Percentiles rank a stretch among this genome's conserved stretches.
phyloP scores from a whole-genome alignment of 2,888 invertebrate species.

The Achlya flavicornis region DNA sequence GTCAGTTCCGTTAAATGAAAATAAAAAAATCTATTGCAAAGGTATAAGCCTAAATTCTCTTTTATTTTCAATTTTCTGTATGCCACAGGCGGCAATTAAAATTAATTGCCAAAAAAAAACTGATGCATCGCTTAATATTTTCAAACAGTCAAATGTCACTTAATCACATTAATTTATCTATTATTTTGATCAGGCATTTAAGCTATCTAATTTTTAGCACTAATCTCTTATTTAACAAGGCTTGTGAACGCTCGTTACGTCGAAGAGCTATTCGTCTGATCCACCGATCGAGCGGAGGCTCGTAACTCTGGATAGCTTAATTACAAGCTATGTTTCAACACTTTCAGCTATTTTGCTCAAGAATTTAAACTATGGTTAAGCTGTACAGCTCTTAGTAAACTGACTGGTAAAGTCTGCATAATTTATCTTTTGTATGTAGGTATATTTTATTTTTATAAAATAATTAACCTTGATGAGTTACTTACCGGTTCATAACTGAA shows the following conservation, averaged over 20 bases:
- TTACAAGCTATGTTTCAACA: constrained; percentile 8
- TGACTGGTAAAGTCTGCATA: background rate
- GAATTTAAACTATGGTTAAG: background rate
- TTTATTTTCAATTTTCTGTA: too few relatives aligned
- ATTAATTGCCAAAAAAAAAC: too few relatives aligned
- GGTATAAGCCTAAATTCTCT: too few relatives aligned
- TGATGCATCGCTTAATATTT: too few relatives aligned
- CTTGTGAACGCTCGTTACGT: background rate
- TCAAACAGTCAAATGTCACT: too few relatives aligned
- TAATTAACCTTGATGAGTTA: too few relatives aligned
- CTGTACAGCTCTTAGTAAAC: background rate
- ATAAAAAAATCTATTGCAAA: too few relatives aligned
- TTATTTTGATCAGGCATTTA: background rate
- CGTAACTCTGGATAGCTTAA: constrained; percentile 17
- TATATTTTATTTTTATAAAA: too few relatives aligned
- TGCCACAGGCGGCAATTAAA: too few relatives aligned
- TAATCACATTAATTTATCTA: background rate
- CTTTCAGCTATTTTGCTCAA: constrained; percentile 9
- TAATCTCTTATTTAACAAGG: constrained; percentile 3
- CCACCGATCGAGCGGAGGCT: constrained; percentile 6
- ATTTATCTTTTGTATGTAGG: background rate
- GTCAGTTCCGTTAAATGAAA: too few relatives aligned
- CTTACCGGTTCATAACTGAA: too few relatives aligned
- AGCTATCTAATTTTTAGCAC: background rate
- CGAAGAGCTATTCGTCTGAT: background rate